Base-by-base conservation (phyloP, 2,888 invertebrate genomes). In the Saturnia pavonia region DNA sequence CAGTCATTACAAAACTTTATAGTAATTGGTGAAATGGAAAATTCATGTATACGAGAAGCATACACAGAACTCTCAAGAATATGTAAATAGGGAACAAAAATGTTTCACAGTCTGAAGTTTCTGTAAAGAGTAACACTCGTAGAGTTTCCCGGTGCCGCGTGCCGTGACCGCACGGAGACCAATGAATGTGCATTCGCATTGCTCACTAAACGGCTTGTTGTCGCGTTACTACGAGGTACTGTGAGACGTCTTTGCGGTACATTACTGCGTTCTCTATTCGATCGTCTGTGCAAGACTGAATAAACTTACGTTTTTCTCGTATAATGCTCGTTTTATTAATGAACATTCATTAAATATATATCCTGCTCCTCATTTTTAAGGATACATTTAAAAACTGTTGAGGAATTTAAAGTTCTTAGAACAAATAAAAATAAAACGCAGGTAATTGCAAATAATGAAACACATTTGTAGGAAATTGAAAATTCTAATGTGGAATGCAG, bases 201-300 rank as follows among this genome's bases (percentile, higher is more conserved):
- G 16, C 19, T 6, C 19, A 48, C 19, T 19, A 19, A 48, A 48
- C 16, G 48, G 48, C 48, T n/a, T 48, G 48, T 48, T 48, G 19
- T 48, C 19, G 48, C 25, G 57, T 22, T 14, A 57, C 25, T 22
- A 27, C 57, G 25, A 27, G 25, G 57, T 57, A 27, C 25, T 27
- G 63, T 34, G 34, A 34, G 16, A 27, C 63, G 34, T 16, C 19
- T 34, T 19, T 19, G 40, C 40, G 40, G 19, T 40, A 60, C 25
- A 27, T 27, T 14, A 60, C 57, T 72, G 74, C 76, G 78, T 78
- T 80, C 74, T 78, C 78, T 74, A 76, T 79, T 80, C 76, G 81
- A 79, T 82, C 80, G 86, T 89, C 88, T 85, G 82, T 81, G 83
- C 76, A 81, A 87, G 88, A 90, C 89, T 89, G 88, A 90, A 88